phyloP scores from a whole-genome alignment of 2,113 vertebrate species.

The Aegithalos caudatus region DNA sequence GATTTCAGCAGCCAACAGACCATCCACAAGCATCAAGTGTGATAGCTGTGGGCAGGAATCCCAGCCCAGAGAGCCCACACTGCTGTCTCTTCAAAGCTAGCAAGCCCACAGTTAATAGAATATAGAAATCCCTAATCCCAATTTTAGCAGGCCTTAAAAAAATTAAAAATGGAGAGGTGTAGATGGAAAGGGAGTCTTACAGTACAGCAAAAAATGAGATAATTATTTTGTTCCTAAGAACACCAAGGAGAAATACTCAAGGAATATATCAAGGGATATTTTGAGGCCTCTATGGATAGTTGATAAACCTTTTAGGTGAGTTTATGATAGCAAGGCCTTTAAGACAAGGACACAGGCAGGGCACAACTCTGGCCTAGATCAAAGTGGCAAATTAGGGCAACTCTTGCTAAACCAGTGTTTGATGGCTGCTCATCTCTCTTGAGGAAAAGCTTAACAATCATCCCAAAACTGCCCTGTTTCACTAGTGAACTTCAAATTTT shows the following conservation, averaged over 20 bases:
- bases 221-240: not conserved
- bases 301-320: not conserved
- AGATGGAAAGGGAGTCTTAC: not conserved
- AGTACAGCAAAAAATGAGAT: not conserved
- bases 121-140: not conserved
- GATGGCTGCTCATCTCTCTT: not conserved
- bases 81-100: slow-evolving; percentile 37
- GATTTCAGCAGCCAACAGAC: slow-evolving; percentile 68
- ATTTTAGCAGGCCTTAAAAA: not conserved
- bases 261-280: not conserved
- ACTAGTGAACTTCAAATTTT: not conserved
- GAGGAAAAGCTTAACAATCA: not conserved
- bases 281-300: not conserved
- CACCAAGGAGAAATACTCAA: not conserved
- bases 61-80: slow-evolving; percentile 50
- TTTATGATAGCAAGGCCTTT: not conserved
- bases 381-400: not conserved
- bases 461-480: not conserved
- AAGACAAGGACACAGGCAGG: not conserved
- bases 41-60: slow-evolving; percentile 62
- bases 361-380: not conserved
- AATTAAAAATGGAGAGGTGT: not conserved
- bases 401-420: not conserved
- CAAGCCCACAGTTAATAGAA: slow-evolving; percentile 30
- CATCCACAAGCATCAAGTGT: slow-evolving; percentile 59